Percentiles rank a stretch among this genome's conserved stretches.
Conservation (phyloP, 2,113 vertebrate genomes). For the Aviceda subcristata region DNA sequence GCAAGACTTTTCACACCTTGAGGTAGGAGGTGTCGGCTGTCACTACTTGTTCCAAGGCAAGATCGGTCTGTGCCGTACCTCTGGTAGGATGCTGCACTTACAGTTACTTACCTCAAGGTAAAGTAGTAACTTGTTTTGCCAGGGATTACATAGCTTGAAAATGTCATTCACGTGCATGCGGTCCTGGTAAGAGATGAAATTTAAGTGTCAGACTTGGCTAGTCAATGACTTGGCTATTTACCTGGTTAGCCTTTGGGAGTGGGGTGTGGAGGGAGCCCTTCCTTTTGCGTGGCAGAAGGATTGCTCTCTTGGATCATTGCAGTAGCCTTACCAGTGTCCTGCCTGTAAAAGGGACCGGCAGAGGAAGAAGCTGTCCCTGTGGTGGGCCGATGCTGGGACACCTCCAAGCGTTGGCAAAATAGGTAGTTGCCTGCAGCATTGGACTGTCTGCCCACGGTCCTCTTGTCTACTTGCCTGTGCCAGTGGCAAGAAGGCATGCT, state of each 20-base stretch:
- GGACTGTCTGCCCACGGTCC: not conserved
- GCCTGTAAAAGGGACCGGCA: not conserved
- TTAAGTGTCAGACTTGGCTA: not conserved
- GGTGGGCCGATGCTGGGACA: not conserved
- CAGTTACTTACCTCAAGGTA: conserved; percentile 17
- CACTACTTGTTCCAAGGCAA: not conserved
- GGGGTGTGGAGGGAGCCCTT: not conserved
- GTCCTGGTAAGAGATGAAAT: not conserved
- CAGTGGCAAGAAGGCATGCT: fast-evolving
- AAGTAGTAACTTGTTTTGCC: conserved; percentile 15
- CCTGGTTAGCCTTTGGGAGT: not conserved
- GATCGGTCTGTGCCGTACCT: not conserved
- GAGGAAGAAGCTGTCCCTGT: not conserved
- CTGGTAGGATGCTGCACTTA: not conserved
- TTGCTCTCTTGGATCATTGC: not conserved
- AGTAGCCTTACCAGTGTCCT: not conserved
- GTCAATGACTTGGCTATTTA: not conserved
- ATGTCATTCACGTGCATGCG: not conserved
- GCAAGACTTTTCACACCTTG: not conserved
- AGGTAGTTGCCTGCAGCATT: not conserved
- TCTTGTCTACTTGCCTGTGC: not conserved
- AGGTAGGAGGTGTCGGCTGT: conserved; percentile 1
- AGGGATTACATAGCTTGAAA: not conserved
- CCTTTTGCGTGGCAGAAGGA: not conserved
- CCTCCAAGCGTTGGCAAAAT: not conserved